Evolutionary conservation across 2,797 vertebrate genomes (phyloP).

Genomic region (Spinus pinus): DNA sequence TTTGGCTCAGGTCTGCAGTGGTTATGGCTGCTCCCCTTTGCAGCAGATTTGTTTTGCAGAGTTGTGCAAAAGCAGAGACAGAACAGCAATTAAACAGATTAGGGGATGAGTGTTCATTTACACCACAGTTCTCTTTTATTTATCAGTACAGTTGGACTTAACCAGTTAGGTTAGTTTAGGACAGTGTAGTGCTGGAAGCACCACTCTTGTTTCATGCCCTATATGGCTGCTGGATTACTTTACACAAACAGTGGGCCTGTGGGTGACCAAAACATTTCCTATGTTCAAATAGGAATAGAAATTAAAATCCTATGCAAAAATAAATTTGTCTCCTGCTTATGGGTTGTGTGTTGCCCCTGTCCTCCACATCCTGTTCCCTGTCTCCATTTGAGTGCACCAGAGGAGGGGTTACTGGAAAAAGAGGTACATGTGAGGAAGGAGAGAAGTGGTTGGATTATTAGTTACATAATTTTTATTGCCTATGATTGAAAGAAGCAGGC

Average conservation of each 20-base stretch:
- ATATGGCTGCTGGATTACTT: background rate
- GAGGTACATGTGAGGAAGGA: background rate
- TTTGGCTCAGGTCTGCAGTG: background rate
- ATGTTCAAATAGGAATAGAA: background rate
- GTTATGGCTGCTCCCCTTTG: background rate
- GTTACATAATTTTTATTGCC: background rate
- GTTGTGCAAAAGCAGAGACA: background rate
- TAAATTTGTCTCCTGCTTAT: background rate
- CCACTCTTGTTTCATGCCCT: background rate
- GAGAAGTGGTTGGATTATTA: background rate
- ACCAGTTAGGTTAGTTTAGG: background rate
- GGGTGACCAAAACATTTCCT: background rate
- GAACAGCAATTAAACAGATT: background rate
- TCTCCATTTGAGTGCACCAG: background rate
- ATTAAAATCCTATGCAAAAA: background rate
- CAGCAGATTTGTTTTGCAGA: background rate
- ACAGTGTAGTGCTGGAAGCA: background rate
- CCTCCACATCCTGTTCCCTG: accelerated
- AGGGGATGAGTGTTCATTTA: background rate
- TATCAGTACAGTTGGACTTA: background rate
- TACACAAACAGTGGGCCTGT: background rate
- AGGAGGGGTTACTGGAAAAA: background rate
- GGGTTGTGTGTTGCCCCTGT: accelerated
- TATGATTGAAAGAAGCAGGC: background rate
- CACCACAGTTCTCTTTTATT: background rate